These are phyloP conservation scores for Melangyna quadrimaculata DNA, from an alignment of 2,888 invertebrate species.

Conservation along the genomic window DNA sequence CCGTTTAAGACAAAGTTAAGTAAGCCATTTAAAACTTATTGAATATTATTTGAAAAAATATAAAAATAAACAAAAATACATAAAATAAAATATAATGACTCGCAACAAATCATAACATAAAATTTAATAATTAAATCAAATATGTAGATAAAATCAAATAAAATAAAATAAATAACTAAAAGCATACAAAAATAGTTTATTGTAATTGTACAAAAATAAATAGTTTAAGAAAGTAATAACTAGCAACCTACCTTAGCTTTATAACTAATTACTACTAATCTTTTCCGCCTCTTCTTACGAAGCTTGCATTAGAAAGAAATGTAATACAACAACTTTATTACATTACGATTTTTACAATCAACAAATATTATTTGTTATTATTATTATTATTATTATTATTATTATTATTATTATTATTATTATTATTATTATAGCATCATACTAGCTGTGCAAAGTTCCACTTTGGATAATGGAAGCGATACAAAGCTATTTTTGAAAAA, in stretches of 20 bases:
- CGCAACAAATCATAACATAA: no score
- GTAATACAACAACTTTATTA: conserved; percentile 53
- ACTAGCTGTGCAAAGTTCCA: conserved; percentile 29
- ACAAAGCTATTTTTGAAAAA: conserved; percentile 31
- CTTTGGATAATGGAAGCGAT: conserved; percentile 49
- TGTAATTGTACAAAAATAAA: neutral
- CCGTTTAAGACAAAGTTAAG: no score
- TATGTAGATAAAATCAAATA: neutral
- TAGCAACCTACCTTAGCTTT: conserved; percentile 78
- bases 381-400: neutral
- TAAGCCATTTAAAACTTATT: neutral
- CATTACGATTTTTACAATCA: conserved; percentile 1
- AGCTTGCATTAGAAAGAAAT: conserved; percentile 76
- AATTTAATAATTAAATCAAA: no score
- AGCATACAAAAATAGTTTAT: neutral
- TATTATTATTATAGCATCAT: neutral
- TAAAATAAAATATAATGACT: neutral
- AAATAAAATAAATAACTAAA: neutral
- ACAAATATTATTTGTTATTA: neutral
- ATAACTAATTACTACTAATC: conserved; percentile 81
- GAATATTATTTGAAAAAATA: neutral
- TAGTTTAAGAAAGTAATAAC: neutral
- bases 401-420: neutral
- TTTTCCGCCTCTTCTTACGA: conserved; percentile 81
- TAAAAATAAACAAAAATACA: neutral